Conservation (phyloP, 2,113 vertebrate genomes). For the Pseudorasbora parva region DNA sequence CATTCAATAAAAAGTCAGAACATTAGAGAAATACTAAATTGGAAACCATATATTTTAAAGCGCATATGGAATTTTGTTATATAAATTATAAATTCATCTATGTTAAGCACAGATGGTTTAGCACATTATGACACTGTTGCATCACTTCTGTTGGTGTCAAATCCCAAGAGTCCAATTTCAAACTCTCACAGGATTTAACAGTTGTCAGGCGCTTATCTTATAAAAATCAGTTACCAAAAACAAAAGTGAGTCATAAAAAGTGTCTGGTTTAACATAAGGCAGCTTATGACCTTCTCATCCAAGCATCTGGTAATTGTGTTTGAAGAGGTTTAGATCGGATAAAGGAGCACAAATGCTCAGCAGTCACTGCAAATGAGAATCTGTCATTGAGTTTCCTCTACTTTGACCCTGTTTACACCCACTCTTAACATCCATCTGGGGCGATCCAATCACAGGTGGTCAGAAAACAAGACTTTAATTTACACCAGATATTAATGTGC, state of each 20-base stretch:
- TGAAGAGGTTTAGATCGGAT: slow-evolving; percentile 26
- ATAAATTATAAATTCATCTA: background rate
- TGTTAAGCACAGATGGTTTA: slow-evolving; percentile 26
- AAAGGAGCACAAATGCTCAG: slow-evolving; percentile 29
- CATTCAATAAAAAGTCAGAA: background rate
- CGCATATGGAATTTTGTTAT: background rate
- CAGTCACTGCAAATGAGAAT: background rate
- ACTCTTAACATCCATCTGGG: background rate
- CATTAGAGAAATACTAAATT: background rate
- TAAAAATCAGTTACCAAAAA: slow-evolving; percentile 35
- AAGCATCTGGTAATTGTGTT: slow-evolving; percentile 41
- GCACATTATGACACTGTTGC: slow-evolving; percentile 8
- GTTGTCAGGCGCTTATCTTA: slow-evolving; percentile 21
- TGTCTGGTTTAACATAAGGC: slow-evolving; percentile 35
- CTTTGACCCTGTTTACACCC: background rate
- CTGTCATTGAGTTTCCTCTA: slow-evolving; percentile 8
- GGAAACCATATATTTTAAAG: background rate
- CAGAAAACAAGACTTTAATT: background rate
- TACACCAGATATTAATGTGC: background rate
- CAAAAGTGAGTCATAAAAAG: slow-evolving; percentile 25
- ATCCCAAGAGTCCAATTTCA: slow-evolving; percentile 14
- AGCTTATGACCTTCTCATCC: slow-evolving; percentile 23
- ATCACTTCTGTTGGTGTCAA: slow-evolving; percentile 17
- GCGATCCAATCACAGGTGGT: background rate
- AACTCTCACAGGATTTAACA: slow-evolving; percentile 13